phyloP scores from a whole-genome alignment of 2,113 vertebrate species.

The Aphyosemion australe region DNA sequence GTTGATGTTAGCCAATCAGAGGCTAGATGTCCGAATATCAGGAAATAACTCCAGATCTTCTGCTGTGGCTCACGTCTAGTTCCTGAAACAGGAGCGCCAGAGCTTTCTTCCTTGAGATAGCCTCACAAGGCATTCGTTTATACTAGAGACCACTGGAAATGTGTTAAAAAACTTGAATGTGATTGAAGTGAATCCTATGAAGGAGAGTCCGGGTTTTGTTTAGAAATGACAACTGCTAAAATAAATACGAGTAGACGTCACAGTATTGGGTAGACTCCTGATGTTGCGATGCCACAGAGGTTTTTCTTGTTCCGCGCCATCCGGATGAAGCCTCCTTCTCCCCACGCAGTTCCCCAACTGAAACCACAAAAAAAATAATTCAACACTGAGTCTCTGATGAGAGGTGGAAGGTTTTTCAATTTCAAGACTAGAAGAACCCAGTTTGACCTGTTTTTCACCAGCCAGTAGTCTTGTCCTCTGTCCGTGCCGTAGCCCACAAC shows the following conservation, averaged over 20 bases:
- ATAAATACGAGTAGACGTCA: slow-evolving; percentile 23
- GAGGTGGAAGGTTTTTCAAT: neutral
- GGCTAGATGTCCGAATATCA: too few relatives aligned
- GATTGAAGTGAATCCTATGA: too few relatives aligned
- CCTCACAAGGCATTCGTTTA: too few relatives aligned
- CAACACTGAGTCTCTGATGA: neutral
- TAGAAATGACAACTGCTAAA: neutral
- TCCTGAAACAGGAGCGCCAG: too few relatives aligned
- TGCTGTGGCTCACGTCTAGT: too few relatives aligned
- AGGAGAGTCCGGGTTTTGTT: too few relatives aligned
- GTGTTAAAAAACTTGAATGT: too few relatives aligned
- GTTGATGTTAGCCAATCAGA: too few relatives aligned
- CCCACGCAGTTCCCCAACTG: slow-evolving; percentile 79
- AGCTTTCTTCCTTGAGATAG: too few relatives aligned
- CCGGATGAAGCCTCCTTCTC: slow-evolving; percentile 77
- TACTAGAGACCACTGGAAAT: too few relatives aligned
- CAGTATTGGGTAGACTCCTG: slow-evolving; percentile 65
- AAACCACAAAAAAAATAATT: slow-evolving; percentile 25
- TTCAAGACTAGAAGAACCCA: neutral
- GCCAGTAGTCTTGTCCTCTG: slow-evolving; percentile 74
- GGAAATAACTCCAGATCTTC: too few relatives aligned
- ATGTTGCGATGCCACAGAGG: slow-evolving; percentile 75
- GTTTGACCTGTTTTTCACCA: slow-evolving; percentile 77
- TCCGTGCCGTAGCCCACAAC: slow-evolving; percentile 75
- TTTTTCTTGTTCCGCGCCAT: slow-evolving; percentile 77